Evolutionary conservation across 2,113 vertebrate genomes (phyloP).

Genomic region (Petromus typicus): DNA sequence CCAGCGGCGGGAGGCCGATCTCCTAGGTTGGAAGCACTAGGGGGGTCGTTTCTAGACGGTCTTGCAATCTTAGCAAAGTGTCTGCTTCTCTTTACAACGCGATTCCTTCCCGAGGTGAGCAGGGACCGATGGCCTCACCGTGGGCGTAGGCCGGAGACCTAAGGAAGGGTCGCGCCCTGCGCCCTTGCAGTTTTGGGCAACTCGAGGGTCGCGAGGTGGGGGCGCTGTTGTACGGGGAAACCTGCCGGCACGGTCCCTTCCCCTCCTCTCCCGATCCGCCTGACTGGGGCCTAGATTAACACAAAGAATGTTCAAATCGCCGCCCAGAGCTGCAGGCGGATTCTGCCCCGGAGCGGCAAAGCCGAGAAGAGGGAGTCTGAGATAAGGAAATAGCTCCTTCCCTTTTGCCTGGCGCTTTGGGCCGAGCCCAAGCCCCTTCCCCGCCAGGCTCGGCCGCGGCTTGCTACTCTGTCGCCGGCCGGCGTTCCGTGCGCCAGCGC

Average conservation of each 20-base stretch:
- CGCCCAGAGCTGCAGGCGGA: conserved; percentile 14
- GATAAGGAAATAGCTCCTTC: not conserved
- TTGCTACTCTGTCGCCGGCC: too few species aligned
- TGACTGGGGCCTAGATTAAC: not conserved
- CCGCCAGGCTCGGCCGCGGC: not conserved
- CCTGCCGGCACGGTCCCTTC: not conserved
- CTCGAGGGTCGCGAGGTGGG: not conserved
- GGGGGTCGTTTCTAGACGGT: not conserved
- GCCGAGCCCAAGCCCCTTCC: rapidly evolving
- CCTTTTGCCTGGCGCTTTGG: rapidly evolving
- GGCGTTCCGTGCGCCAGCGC: rapidly evolving
- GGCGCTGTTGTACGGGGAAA: conserved; percentile 27
- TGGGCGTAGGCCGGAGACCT: not conserved
- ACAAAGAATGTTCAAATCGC: not conserved
- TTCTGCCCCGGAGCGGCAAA: not conserved
- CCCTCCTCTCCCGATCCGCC: not conserved
- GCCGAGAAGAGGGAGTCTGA: not conserved
- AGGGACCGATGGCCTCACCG: not conserved
- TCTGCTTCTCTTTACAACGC: not conserved
- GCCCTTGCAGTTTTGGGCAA: not conserved
- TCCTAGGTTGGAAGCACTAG: not conserved
- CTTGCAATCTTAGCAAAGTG: not conserved
- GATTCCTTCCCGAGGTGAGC: not conserved
- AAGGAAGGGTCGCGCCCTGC: not conserved
- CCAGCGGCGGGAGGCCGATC: not conserved